Conservation (phyloP, 2,888 invertebrate species). For the Danaus chrysippus region DNA sequence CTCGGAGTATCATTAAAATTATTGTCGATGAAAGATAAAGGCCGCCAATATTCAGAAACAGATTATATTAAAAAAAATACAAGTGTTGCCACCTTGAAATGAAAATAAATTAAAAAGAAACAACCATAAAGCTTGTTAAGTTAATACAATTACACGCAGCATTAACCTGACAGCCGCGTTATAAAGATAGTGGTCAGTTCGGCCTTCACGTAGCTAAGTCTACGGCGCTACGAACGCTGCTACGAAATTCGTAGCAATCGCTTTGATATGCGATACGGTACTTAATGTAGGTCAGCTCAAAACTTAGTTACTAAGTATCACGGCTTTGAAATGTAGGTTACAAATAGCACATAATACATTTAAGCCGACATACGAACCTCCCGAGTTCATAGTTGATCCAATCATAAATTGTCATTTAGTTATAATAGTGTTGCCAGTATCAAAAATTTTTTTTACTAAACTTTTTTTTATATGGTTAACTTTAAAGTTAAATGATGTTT, state of each 20-base stretch:
- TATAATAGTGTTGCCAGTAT: neutral
- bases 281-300: slow-evolving; percentile 34
- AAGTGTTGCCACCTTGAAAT: neutral
- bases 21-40: no score
- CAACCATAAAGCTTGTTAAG: neutral
- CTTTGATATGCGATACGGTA: slow-evolving; percentile 32
- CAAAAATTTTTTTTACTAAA: neutral
- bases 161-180: slow-evolving; percentile 3
- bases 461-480: no score
- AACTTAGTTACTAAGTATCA: slow-evolving; percentile 24
- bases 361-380: slow-evolving; percentile 1
- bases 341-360: slow-evolving; percentile 5
- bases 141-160: slow-evolving; percentile 3
- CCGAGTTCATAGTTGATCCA: neutral
- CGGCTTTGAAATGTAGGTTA: slow-evolving; percentile 24
- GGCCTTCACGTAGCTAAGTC: slow-evolving; percentile 16
- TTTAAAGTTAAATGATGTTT: no score
- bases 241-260: slow-evolving; percentile 30
- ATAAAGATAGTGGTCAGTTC: slow-evolving; percentile 13
- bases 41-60: neutral
- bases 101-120: neutral
- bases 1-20: no score
- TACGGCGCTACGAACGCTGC: slow-evolving; percentile 27
- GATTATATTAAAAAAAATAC: neutral
- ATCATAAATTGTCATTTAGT: neutral